These are phyloP conservation scores for Agonopterix alstromeriana DNA, from an alignment of 2,888 invertebrate genomes.

Conservation along the genomic window DNA sequence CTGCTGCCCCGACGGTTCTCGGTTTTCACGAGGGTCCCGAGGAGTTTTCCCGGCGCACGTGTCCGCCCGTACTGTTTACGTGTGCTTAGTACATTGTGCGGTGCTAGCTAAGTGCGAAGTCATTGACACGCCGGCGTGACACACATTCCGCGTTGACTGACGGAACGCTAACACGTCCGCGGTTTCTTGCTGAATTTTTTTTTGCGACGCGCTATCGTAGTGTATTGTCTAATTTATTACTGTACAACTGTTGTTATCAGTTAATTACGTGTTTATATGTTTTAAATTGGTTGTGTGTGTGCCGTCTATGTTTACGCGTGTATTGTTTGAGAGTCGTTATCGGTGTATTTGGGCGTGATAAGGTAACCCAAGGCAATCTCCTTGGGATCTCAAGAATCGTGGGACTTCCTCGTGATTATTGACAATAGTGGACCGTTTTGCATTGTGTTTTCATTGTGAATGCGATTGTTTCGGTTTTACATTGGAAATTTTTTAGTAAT, in stretches of 20 bases:
- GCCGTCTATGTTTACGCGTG: conserved; percentile 11
- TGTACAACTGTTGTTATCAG: conserved; percentile 34
- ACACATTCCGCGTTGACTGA: conserved; percentile 66
- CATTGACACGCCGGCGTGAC: conserved; percentile 72
- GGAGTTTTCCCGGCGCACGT: conserved; percentile 51
- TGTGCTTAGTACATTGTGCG: conserved; percentile 35
- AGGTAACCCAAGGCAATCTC: conserved; percentile 30
- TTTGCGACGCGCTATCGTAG: conserved; percentile 25
- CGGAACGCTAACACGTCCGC: conserved; percentile 53
- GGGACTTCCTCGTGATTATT: conserved; percentile 19
- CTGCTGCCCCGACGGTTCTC: conserved; percentile 14
- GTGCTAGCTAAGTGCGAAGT: conserved; percentile 45
- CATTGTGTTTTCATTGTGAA: conserved; percentile 4
- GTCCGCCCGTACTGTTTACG: conserved; percentile 58
- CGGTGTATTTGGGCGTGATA: conserved; percentile 29
- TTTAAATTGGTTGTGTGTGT: conserved; percentile 14
- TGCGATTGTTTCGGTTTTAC: conserved; percentile 12
- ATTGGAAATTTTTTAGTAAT: background rate
- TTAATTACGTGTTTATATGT: conserved; percentile 18
- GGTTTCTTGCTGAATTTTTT: conserved; percentile 41
- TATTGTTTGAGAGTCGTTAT: conserved; percentile 20
- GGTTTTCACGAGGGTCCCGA: conserved; percentile 32
- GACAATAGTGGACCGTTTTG: conserved; percentile 16
- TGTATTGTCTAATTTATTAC: conserved; percentile 39
- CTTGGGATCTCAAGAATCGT: conserved; percentile 29